phyloP scores from a whole-genome alignment of 2,888 invertebrate genomes.

The Drosophila falleni region DNA sequence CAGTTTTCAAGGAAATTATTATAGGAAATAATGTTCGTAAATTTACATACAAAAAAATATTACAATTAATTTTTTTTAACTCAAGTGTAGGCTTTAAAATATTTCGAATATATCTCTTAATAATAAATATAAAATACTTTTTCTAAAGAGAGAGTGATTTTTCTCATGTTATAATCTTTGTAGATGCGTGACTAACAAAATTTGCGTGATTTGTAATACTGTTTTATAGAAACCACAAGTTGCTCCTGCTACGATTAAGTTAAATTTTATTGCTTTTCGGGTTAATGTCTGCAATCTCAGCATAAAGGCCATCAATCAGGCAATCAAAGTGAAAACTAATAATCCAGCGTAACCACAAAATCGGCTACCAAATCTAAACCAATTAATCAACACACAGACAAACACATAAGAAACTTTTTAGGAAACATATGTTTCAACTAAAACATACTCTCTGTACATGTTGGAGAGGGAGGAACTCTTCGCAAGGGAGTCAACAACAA shows the following conservation, averaged over 20 bases:
- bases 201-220: not conserved
- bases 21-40: not conserved
- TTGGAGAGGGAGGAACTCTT: conserved; percentile 34
- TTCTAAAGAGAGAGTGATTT: not conserved
- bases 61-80: not conserved
- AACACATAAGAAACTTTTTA: conserved; percentile 29
- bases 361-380: conserved; percentile 66
- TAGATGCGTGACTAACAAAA: not conserved
- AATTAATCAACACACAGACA: conserved; percentile 67
- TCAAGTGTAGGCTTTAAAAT: not conserved
- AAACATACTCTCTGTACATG: conserved; percentile 35
- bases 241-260: not conserved
- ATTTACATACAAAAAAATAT: not conserved
- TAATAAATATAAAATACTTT: not conserved
- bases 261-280: conserved; percentile 1
- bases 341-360: conserved; percentile 45
- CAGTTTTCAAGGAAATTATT: not conserved
- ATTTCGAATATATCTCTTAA: not conserved
- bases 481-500: conserved; percentile 2
- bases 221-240: conserved; percentile 1
- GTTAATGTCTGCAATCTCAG: conserved; percentile 31
- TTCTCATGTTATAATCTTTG: not conserved
- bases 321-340: conserved; percentile 31
- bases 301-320: conserved; percentile 41
- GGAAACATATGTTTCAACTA: conserved; percentile 71